A percentile compares a stretch with the other conserved stretches of the same genome.
phyloP scores from a whole-genome alignment of 2,888 invertebrate species.

The Ditylenchus weischeri region DNA sequence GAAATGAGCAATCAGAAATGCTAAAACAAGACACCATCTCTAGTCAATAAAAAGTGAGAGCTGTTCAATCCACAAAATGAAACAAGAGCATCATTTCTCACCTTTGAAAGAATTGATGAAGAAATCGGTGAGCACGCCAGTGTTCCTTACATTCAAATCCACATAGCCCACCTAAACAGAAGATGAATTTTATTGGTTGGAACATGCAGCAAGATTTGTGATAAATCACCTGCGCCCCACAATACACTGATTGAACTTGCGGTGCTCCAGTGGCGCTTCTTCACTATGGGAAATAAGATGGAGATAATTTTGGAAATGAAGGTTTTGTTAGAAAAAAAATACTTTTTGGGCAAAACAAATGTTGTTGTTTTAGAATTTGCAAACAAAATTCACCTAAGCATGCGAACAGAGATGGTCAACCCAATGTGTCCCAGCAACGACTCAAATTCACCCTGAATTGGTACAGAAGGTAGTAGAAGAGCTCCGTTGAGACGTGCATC shows the following conservation, averaged over 20 bases:
- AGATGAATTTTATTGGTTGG: too few relatives aligned
- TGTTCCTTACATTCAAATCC: slow-evolving; percentile 56
- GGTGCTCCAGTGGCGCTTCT: slow-evolving; percentile 53
- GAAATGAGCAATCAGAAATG: slow-evolving; percentile 55
- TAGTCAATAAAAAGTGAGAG: slow-evolving; percentile 4
- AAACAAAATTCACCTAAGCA: slow-evolving; percentile 41
- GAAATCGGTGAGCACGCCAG: slow-evolving; percentile 57
- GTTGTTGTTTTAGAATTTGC: not conserved
- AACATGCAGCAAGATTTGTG: too few relatives aligned
- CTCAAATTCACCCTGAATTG: slow-evolving; percentile 55
- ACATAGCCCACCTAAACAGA: slow-evolving; percentile 44
- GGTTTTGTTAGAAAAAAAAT: not conserved
- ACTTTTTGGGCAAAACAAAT: too few relatives aligned
- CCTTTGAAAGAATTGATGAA: slow-evolving; percentile 58
- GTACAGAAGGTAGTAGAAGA: slow-evolving; percentile 54
- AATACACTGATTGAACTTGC: slow-evolving; percentile 52
- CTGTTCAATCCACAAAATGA: not conserved
- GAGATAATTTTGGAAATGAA: slow-evolving; percentile 5
- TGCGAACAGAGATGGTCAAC: slow-evolving; percentile 52
- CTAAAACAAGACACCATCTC: slow-evolving; percentile 32
- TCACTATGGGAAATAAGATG: slow-evolving; percentile 29
- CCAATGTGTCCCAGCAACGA: slow-evolving; percentile 56
- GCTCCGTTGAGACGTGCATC: slow-evolving; percentile 54
- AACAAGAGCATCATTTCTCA: slow-evolving; percentile 21
- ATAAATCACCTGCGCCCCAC: slow-evolving; percentile 41